A percentile compares a stretch with the other conserved stretches of the same genome.
Conservation (phyloP, 2,113 vertebrate genomes). For the Rhinopomastus cyanomelas region DNA sequence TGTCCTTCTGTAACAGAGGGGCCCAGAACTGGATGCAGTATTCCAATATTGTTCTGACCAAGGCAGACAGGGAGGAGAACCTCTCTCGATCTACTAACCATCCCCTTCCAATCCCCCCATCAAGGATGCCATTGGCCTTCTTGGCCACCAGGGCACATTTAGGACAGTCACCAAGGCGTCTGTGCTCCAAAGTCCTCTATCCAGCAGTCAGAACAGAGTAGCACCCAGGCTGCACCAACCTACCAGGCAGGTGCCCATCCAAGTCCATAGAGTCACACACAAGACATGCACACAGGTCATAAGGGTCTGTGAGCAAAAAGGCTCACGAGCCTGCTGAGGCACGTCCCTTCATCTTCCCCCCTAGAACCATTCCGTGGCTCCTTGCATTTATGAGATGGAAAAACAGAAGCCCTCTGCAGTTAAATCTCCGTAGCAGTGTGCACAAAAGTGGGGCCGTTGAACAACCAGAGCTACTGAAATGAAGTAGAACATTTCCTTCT, state of each 20-base stretch:
- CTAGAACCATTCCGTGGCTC: neutral
- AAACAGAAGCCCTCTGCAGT: neutral
- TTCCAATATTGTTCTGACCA: too few species aligned
- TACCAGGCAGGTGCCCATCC: neutral
- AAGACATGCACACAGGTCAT: neutral
- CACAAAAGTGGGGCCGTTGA: neutral
- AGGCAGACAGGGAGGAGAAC: too few species aligned
- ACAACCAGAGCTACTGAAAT: neutral
- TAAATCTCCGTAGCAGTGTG: neutral
- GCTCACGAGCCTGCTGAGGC: neutral
- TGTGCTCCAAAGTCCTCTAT: neutral
- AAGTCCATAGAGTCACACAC: neutral
- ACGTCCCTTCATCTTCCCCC: neutral
- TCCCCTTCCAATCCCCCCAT: too few species aligned
- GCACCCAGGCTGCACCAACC: neutral
- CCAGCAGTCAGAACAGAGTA: neutral
- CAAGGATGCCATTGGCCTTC: too few species aligned
- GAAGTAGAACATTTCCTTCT: neutral
- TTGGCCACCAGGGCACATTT: too few species aligned
- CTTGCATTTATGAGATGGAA: neutral
- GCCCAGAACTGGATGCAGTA: too few species aligned
- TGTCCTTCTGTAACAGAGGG: too few species aligned
- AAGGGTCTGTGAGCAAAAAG: neutral
- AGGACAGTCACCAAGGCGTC: neutral
- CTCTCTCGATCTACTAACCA: too few species aligned